Evolutionary conservation across 1,140 invertebrate species (phyloP).

Genomic region (Alviniconcha marisindica): DNA sequence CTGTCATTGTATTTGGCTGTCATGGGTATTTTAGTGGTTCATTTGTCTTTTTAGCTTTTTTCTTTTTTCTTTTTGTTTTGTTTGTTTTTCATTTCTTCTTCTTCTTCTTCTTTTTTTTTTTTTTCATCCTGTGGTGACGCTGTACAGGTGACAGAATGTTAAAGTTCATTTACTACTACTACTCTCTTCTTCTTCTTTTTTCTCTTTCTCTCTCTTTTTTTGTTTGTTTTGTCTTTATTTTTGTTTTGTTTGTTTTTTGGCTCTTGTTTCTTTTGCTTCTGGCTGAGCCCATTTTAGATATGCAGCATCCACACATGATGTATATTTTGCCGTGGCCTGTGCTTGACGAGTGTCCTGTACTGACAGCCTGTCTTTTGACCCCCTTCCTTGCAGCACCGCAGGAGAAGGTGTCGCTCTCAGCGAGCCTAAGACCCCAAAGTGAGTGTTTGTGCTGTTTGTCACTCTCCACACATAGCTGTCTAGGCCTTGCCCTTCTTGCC

Average conservation of each 20-base stretch:
- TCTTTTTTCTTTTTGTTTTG: background rate
- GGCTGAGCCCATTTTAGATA: too few relatives aligned
- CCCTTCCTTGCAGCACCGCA: slow-evolving; percentile 61
- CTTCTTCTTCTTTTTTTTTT: background rate
- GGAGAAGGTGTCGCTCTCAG: slow-evolving; percentile 58
- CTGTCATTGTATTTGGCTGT: too few relatives aligned
- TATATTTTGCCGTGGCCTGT: too few relatives aligned
- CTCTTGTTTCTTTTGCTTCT: too few relatives aligned
- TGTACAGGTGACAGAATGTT: background rate
- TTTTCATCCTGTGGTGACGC: too few relatives aligned
- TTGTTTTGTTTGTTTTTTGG: too few relatives aligned
- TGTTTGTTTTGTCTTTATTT: background rate
- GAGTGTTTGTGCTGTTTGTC: slow-evolving; percentile 46
- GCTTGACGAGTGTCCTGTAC: too few relatives aligned
- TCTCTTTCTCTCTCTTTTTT: background rate
- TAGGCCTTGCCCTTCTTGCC: too few relatives aligned
- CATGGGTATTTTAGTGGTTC: too few relatives aligned
- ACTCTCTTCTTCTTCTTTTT: background rate
- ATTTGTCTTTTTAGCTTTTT: background rate
- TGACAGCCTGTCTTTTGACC: background rate
- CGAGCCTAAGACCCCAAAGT: slow-evolving; percentile 67
- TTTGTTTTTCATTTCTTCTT: background rate
- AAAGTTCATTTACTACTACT: too few relatives aligned
- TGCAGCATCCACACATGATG: too few relatives aligned
- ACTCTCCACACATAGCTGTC: too few relatives aligned